These are phyloP conservation scores for Riptortus pedestris DNA, from an alignment of 1,140 invertebrate species.

Conservation along the genomic window DNA sequence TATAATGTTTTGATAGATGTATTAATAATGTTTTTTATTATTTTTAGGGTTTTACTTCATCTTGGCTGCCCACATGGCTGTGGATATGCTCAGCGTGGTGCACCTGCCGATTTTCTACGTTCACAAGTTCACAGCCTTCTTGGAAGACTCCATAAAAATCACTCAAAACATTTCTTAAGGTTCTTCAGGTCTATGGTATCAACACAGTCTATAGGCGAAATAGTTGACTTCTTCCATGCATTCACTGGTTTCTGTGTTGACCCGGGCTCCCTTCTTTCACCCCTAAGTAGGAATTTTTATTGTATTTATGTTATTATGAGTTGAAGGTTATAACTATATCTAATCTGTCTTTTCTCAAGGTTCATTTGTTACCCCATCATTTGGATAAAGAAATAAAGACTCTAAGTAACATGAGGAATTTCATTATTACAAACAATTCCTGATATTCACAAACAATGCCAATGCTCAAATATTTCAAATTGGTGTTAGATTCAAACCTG, in stretches of 20 bases:
- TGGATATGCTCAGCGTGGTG: constrained; percentile 68
- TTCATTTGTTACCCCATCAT: no score
- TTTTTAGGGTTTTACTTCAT: constrained; percentile 65
- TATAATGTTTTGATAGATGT: no score
- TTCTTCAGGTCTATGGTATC: constrained; percentile 71
- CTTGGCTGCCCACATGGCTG: constrained; percentile 90
- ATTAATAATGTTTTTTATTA: constrained; percentile 16
- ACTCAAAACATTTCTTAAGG: constrained; percentile 58
- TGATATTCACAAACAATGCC: no score
- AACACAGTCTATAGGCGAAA: constrained; percentile 61
- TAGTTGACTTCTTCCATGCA: constrained; percentile 89
- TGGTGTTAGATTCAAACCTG: no score
- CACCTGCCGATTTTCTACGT: constrained; percentile 78
- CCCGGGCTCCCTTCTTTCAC: constrained; percentile 68
- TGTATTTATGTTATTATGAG: no score
- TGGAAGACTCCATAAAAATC: constrained; percentile 57
- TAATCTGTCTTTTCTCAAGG: no score
- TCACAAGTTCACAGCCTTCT: constrained; percentile 79
- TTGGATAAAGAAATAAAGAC: no score
- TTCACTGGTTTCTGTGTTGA: constrained; percentile 93
- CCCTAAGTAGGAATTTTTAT: constrained; percentile 68
- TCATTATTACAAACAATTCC: no score
- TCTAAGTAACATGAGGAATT: no score
- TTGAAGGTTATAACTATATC: no score
- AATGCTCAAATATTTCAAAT: no score